Evolutionary conservation across 1,140 invertebrate genomes (phyloP), one percentile per base, ranked within the genome.

Genomic region (Steinernema khuongi): DNA sequence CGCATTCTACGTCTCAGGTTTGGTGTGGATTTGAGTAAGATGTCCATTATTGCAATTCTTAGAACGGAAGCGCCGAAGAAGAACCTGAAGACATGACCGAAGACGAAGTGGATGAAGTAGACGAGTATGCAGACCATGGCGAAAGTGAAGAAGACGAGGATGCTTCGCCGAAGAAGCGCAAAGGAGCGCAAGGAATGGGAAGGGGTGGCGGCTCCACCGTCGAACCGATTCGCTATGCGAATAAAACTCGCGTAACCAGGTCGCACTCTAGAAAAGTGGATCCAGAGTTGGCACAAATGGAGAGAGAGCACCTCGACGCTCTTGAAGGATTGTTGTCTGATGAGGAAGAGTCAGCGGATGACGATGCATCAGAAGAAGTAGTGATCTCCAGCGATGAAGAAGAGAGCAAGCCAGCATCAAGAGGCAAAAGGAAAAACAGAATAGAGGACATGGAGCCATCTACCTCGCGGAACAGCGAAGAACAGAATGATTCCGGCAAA

Each of bases 301-400:
- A 7, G 7, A 41, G n/a, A 41, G 36, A 41, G n/a, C 7, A 41
- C 36, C 7, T 7, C 7, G 36, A 41, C 7, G 36, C 36, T 41
- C 36, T n/a, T 41, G 36, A 7, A 11, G 7, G 36, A 41, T 41
- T 41, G n/a, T 41, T 41, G 36, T 41, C 36, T 11, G 36, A 41
- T 41, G 36, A 41, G 31, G 71, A 70, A n/a, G 68, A 74, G 30
- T 1, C 1, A 41, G 26, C 32, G n/a, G 68, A 74, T 0, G 68
- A 74, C n/a, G n/a, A n/a, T n/a, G n/a, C n/a, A 73, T 32, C 4
- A 0, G 72, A 73, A 1, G 67, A 70, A n/a, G 72, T 68, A 74
- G 70, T 33, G 75, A 80, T 7, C 71, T 71, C 66, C 70, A 30
- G 29, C n/a, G 70, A 67, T 14, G 70, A 76, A 28, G 74, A 80